These are phyloP conservation scores for Eupithecia subfuscata DNA, from an alignment of 2,888 invertebrate genomes.

Conservation along the genomic window DNA sequence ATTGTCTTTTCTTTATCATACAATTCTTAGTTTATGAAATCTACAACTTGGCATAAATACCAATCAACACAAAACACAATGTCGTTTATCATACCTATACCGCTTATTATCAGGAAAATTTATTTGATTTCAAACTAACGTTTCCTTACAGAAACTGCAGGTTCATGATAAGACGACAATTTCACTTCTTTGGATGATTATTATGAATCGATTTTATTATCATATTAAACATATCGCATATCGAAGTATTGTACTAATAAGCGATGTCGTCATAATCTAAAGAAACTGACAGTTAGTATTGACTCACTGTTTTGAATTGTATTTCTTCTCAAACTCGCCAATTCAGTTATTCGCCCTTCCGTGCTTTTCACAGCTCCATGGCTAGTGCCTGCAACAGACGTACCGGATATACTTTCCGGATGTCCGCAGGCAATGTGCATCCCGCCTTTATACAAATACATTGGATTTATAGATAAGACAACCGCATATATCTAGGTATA, in stretches of 20 bases:
- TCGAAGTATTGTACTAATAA: neutral
- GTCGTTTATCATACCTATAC: neutral
- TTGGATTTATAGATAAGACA: slow-evolving; percentile 48
- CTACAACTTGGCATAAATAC: no score
- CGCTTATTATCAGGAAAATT: neutral
- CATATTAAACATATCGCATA: no score
- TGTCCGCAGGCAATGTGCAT: slow-evolving; percentile 64
- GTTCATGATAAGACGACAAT: neutral
- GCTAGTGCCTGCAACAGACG: slow-evolving; percentile 55
- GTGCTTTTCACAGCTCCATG: slow-evolving; percentile 51
- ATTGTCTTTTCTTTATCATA: no score
- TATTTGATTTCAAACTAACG: neutral
- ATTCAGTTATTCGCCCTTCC: slow-evolving; percentile 7
- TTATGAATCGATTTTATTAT: no score
- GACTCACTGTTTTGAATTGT: neutral
- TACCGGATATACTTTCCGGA: slow-evolving; percentile 72
- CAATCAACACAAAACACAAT: neutral
- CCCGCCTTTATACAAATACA: slow-evolving; percentile 53
- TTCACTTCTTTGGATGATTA: neutral
- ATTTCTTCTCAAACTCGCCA: neutral
- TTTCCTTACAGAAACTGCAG: neutral
- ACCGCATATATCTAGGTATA: slow-evolving; percentile 26
- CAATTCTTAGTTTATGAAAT: no score
- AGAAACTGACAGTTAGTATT: neutral
- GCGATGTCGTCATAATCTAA: neutral